These are phyloP conservation scores for Gallinago nigripennis DNA, from an alignment of 2,797 vertebrate species.

Conservation along the genomic window DNA sequence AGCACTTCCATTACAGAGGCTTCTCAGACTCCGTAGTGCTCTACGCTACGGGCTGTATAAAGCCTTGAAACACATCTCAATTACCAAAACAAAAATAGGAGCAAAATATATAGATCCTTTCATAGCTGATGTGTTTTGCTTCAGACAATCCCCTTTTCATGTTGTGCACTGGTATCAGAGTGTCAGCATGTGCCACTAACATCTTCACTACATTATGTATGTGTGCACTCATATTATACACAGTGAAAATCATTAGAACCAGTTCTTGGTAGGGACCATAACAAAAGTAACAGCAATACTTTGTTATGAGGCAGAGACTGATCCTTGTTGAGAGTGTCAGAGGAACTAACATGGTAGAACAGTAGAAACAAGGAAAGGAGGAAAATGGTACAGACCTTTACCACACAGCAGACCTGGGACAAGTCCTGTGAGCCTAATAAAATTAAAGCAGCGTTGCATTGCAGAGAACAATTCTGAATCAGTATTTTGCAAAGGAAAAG, in stretches of 20 bases:
- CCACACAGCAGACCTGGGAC: not conserved
- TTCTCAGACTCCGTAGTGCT: not conserved
- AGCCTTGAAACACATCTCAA: not conserved
- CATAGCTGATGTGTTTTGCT: not conserved
- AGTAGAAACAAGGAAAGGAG: not conserved
- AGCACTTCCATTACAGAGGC: not conserved
- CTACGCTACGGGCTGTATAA: not conserved
- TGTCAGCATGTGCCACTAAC: not conserved
- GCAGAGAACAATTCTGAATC: not conserved
- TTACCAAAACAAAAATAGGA: not conserved
- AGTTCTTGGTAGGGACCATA: not conserved
- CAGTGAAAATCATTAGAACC: not conserved
- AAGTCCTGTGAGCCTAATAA: not conserved
- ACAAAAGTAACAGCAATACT: not conserved
- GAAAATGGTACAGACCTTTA: not conserved
- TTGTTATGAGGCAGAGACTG: not conserved
- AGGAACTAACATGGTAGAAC: not conserved
- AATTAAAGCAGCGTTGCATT: not conserved
- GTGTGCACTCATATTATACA: fast-evolving
- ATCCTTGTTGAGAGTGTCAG: not conserved
- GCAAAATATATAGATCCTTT: not conserved
- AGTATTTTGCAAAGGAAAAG: not conserved
- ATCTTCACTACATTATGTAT: not conserved
- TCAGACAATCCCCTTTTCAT: not conserved
- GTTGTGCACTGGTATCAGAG: not conserved